Conservation (phyloP, 2,113 vertebrate genomes). For the Isichthys henryi region DNA sequence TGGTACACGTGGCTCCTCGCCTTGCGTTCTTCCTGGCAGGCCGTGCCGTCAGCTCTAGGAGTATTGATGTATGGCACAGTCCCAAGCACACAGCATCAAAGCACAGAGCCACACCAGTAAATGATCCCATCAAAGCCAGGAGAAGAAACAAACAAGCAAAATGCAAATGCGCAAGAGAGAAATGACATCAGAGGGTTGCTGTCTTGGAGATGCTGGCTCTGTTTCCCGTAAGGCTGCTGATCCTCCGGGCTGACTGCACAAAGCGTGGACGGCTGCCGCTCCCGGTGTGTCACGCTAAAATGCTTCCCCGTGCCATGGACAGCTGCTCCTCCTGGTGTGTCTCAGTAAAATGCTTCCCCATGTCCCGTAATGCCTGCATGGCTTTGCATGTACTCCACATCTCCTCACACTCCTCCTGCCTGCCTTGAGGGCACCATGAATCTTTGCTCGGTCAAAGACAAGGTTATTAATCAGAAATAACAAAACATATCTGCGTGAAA, state of each 20-base stretch:
- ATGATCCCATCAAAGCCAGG: conserved; percentile 39
- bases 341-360: background rate
- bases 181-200: conserved; percentile 21
- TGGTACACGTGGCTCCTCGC: background rate
- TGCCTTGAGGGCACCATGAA: background rate
- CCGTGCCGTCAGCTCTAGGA: background rate
- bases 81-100: conserved; percentile 38
- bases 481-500: background rate
- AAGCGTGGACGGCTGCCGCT: background rate
- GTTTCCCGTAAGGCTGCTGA: conserved; percentile 32
- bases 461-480: background rate
- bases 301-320: background rate
- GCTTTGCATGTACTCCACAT: background rate
- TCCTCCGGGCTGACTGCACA: conserved; percentile 6
- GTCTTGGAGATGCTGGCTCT: conserved; percentile 18
- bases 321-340: background rate
- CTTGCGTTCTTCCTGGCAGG: conserved; percentile 1
- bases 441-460: background rate
- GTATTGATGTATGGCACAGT: conserved; percentile 20
- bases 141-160: conserved; percentile 38
- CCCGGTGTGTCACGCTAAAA: background rate
- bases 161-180: conserved; percentile 19
- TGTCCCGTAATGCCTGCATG: background rate
- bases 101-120: conserved; percentile 37
- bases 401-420: background rate